phyloP scores from a whole-genome alignment of 2,797 vertebrate species.

The Euthynnus affinis region DNA sequence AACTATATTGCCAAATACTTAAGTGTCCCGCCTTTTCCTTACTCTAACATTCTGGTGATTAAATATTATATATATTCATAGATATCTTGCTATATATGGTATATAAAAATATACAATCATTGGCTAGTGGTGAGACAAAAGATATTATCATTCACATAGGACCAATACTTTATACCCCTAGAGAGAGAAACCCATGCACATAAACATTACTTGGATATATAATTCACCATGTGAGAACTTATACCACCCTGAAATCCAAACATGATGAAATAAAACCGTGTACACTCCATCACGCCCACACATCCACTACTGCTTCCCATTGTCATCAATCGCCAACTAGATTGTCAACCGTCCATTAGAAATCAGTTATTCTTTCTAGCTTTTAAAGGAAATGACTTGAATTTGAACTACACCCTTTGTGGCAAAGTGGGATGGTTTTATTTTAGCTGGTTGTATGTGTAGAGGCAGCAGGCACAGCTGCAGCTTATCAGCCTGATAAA shows the following conservation, averaged over 20 bases:
- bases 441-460: conserved; percentile 19
- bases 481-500: conserved; percentile 21
- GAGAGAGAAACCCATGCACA: conserved; percentile 73
- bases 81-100: conserved; percentile 79
- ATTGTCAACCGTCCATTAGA: conserved; percentile 65
- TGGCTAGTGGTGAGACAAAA: conserved; percentile 82
- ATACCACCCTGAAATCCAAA: conserved; percentile 47
- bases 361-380: background rate
- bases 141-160: conserved; percentile 76
- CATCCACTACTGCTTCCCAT: conserved; percentile 17
- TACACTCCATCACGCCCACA: conserved; percentile 6
- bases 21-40: conserved; percentile 56
- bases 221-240: conserved; percentile 59
- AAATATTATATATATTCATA: conserved; percentile 78
- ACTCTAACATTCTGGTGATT: conserved; percentile 81
- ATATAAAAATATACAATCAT: conserved; percentile 88
- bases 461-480: conserved; percentile 18
- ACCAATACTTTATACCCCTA: conserved; percentile 70
- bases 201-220: conserved; percentile 65
- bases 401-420: conserved; percentile 8
- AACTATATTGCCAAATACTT: conserved; percentile 77
- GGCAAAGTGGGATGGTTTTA: conserved; percentile 15
- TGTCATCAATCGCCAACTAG: conserved; percentile 45
- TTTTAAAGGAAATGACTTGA: conserved; percentile 11
- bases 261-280: conserved; percentile 47